Percentiles rank a stretch among this genome's conserved stretches.
These are phyloP conservation scores for Microhierax caerulescens DNA, from an alignment of 2,797 vertebrate species.

Conservation along the genomic window DNA sequence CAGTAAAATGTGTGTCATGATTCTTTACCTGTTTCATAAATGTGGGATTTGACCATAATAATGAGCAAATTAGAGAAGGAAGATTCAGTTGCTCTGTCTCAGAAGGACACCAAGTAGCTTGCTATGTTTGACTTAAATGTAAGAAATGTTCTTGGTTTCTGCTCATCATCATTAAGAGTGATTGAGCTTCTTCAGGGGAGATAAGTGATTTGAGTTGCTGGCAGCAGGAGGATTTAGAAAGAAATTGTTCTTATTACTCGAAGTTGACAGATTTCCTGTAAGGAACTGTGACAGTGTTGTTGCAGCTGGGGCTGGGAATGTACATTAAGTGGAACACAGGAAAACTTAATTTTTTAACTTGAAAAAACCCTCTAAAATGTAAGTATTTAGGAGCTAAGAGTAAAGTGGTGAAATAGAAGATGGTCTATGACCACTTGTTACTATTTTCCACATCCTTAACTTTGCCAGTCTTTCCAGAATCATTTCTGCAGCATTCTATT, in stretches of 20 bases:
- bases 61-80: background rate
- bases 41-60: background rate
- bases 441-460: background rate
- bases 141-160: background rate
- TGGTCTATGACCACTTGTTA: background rate
- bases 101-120: background rate
- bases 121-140: background rate
- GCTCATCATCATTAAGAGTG: background rate
- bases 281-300: background rate
- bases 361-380: background rate
- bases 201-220: background rate
- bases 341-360: background rate
- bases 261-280: conserved; percentile 1
- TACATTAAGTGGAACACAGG: background rate
- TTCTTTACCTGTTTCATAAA: background rate
- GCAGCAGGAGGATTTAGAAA: background rate
- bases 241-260: background rate
- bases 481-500: background rate
- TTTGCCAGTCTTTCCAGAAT: background rate
- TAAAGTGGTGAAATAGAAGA: background rate
- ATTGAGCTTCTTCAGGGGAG: background rate
- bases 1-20: background rate
- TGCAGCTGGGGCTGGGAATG: background rate
- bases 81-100: background rate
- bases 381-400: background rate